Conservation (phyloP, 2,113 vertebrate genomes). For the Menura novaehollandiae region DNA sequence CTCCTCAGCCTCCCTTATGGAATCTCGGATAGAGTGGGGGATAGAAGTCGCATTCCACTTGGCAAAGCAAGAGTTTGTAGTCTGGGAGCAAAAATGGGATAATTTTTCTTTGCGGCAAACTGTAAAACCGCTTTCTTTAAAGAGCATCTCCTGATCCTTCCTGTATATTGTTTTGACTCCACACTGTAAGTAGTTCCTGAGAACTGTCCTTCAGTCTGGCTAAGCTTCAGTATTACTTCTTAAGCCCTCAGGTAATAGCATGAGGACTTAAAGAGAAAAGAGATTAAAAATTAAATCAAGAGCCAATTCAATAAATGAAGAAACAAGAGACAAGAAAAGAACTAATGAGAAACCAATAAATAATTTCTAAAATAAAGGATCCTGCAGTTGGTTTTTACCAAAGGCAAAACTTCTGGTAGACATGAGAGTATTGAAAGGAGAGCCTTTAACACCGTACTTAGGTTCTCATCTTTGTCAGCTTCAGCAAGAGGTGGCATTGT, state of each 20-base stretch:
- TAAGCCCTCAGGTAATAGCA: neutral
- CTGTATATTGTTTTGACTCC: neutral
- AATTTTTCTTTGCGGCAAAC: slow-evolving; percentile 50
- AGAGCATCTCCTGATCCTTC: slow-evolving; percentile 2
- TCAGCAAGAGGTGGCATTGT: neutral
- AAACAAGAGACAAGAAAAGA: neutral
- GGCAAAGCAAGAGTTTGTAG: slow-evolving; percentile 67
- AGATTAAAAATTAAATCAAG: neutral
- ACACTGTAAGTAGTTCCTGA: neutral
- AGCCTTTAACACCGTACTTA: neutral
- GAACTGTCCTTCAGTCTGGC: neutral
- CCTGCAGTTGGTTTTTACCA: neutral
- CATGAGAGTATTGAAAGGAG: neutral
- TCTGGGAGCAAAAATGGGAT: slow-evolving; percentile 66
- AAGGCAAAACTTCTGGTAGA: neutral
- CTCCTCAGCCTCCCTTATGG: slow-evolving; percentile 67
- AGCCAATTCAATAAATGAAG: neutral
- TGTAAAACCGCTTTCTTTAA: slow-evolving; percentile 8
- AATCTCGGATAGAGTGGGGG: slow-evolving; percentile 58
- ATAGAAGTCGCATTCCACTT: slow-evolving; percentile 64
- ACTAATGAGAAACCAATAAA: neutral
- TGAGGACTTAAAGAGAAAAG: neutral
- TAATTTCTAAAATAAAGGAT: neutral
- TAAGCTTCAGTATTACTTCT: neutral
- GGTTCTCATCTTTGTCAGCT: neutral